These are phyloP conservation scores for Apamea sordens DNA, from an alignment of 2,888 invertebrate genomes.

Conservation along the genomic window DNA sequence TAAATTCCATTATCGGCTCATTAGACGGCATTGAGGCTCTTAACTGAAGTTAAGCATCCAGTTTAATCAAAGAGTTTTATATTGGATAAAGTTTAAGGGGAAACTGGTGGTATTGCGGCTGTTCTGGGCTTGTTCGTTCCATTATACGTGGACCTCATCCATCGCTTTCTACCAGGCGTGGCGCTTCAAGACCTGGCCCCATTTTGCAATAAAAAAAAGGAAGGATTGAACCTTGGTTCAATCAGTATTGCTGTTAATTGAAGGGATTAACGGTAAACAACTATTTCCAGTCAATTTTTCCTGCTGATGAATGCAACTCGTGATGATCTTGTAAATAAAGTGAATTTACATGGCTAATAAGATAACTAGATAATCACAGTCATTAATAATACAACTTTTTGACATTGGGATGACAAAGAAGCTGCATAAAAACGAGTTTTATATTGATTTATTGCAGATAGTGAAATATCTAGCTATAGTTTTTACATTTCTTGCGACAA, in stretches of 20 bases:
- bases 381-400: neutral
- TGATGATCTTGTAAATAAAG: neutral
- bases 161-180: no score
- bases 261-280: neutral
- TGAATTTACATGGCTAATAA: neutral
- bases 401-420: constrained; percentile 8
- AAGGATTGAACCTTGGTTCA: neutral
- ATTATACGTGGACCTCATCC: no score
- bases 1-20: constrained; percentile 66
- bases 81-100: constrained; percentile 12
- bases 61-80: constrained; percentile 10
- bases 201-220: neutral
- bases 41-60: constrained; percentile 29
- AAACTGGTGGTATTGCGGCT: neutral
- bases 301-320: neutral
- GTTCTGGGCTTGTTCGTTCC: no score
- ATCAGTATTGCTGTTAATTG: neutral
- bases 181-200: no score
- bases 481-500: neutral
- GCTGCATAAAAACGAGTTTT: neutral
- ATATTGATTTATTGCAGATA: neutral
- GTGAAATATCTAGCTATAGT: neutral
- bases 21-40: constrained; percentile 43
- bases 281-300: neutral
- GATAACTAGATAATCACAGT: no score